phyloP scores from a whole-genome alignment of 2,888 invertebrate genomes.

The Cephus nigrinus region DNA sequence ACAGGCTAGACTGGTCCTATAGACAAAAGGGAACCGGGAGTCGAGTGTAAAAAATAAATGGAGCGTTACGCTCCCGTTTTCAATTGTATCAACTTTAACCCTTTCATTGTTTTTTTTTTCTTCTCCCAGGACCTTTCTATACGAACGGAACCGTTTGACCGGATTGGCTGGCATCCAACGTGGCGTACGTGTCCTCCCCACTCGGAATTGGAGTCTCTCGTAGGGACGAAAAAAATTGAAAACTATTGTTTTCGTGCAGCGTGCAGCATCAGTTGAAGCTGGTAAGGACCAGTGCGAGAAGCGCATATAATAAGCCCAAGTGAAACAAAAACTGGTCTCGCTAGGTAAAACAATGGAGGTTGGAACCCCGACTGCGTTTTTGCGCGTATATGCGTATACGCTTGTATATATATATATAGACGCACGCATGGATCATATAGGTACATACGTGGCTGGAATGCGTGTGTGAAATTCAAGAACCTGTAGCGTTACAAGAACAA shows the following conservation, averaged over 20 bases:
- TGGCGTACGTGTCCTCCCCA: slow-evolving; percentile 4
- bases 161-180: slow-evolving; percentile 42
- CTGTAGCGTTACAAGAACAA: slow-evolving; percentile 53
- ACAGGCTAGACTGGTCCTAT: not conserved
- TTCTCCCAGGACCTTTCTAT: slow-evolving; percentile 26
- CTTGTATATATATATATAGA: not conserved
- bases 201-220: not conserved
- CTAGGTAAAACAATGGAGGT: slow-evolving; percentile 60
- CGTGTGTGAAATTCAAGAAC: slow-evolving; percentile 61
- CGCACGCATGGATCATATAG: not conserved
- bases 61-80: slow-evolving; percentile 46
- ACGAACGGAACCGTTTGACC: slow-evolving; percentile 55
- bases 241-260: slow-evolving; percentile 23
- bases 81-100: slow-evolving; percentile 62
- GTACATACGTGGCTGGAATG: slow-evolving; percentile 14
- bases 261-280: slow-evolving; percentile 26
- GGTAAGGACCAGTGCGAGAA: slow-evolving; percentile 38
- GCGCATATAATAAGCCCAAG: slow-evolving; percentile 60
- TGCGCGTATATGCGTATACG: not conserved
- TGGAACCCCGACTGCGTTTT: not conserved
- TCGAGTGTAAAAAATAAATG: slow-evolving; percentile 51
- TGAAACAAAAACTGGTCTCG: slow-evolving; percentile 63
- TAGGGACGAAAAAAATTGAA: not conserved
- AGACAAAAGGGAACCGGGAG: slow-evolving; percentile 1
- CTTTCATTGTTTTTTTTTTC: slow-evolving; percentile 50